Evolutionary conservation across 1,140 invertebrate species (phyloP), one percentile per base, ranked within the genome.

Genomic region (Nebria ingens): DNA sequence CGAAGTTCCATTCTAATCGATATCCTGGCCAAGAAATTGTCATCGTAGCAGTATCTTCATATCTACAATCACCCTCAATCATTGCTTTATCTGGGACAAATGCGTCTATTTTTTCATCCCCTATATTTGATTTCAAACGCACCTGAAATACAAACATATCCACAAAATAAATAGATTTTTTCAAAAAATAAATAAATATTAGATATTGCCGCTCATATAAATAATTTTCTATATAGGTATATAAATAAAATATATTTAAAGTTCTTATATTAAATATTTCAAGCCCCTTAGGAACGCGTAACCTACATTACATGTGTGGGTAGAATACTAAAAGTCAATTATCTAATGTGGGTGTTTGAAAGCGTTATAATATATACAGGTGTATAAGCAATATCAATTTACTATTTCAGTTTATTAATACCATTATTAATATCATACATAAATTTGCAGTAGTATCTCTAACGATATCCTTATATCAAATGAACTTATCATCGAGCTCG

Each of bases 21-120:
- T 86, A 89, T 3, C 83, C 83, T 23, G 82, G 79, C 75, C 87
- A 89, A 13, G 79, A 79, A 20, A 89, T 72, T 21, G 79, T 76
- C 69, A 89, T 77, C 0, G 76, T 79, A 21, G 83, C 81, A 19
- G 74, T 68, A 59, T 88, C 86, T 54, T 84, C 83, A 50, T 81
- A 78, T 20, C 79, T 79, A 64, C 87, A 89, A 57, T 79, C 70
- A 71, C 69, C 69, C 13, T 63, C 61, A 11, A 69, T 59, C 21
- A 62, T 55, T 0, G 65, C 62, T 19, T 65, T 62, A 42, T 65
- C 63, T 4, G 67, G 67, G 20, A 70, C 64, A 50, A 64, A 68
- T 1, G 66, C 60, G 52, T 68, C 66, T 1, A 61, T 67, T 59
- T 63, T 55, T 53, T 67, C 65, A 6, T 68, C 65, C 11, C 65